Evolutionary conservation across 2,888 invertebrate species (phyloP).

Genomic region (Meteorus colon): DNA sequence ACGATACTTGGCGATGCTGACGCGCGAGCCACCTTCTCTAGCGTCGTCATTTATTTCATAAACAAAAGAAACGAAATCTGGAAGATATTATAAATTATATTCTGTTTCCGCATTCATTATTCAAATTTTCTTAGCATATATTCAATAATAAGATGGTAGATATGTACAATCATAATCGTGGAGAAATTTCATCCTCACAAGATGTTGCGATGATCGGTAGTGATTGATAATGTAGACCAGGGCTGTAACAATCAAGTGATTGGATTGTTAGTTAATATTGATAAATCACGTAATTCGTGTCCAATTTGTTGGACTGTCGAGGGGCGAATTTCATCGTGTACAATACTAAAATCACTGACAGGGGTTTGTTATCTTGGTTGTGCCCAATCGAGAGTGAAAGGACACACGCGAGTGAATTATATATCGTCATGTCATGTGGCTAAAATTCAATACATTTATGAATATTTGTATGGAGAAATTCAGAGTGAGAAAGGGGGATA

Average conservation of each 20-base stretch:
- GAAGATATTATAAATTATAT: too few species aligned
- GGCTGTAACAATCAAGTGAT: not conserved
- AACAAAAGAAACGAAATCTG: too few species aligned
- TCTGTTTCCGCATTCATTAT: too few species aligned
- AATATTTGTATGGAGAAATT: not conserved
- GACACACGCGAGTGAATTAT: not conserved
- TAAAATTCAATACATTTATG: not conserved
- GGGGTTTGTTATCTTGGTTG: constrained; percentile 16
- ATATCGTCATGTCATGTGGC: not conserved
- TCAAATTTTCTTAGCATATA: too few species aligned
- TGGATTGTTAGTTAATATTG: not conserved
- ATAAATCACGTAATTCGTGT: not conserved
- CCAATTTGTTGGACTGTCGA: not conserved
- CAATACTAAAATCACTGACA: not conserved
- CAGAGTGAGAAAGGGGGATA: not conserved
- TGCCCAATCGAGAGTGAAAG: constrained; percentile 22
- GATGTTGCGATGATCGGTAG: too few species aligned
- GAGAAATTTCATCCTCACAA: not conserved
- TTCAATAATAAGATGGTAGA: too few species aligned
- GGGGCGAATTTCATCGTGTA: not conserved
- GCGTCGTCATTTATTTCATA: not conserved
- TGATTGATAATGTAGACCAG: not conserved
- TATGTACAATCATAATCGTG: not conserved
- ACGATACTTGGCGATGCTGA: not conserved
- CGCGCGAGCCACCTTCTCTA: not conserved